phyloP scores from a whole-genome alignment of 2,888 invertebrate species.

The Herminia tarsipennalis region DNA sequence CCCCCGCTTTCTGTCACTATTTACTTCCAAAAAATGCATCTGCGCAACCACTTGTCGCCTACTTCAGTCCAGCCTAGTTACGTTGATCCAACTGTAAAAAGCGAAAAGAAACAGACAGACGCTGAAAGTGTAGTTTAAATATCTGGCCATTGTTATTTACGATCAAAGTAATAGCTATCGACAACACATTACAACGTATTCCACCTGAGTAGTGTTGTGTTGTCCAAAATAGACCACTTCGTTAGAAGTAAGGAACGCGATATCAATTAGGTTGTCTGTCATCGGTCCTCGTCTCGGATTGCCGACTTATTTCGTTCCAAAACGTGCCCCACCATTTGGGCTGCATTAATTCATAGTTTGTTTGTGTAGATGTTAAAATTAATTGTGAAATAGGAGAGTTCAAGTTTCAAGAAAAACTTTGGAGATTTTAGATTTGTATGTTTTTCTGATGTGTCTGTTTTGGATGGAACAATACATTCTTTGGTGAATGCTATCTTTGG shows the following conservation, averaged over 20 bases:
- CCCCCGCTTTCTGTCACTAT: too few relatives aligned
- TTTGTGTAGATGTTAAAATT: slow-evolving; percentile 49
- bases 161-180: slow-evolving; percentile 12
- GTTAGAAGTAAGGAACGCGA: slow-evolving; percentile 67
- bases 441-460: background rate
- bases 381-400: slow-evolving; percentile 41
- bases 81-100: too few relatives aligned
- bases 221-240: slow-evolving; percentile 68
- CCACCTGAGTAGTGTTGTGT: slow-evolving; percentile 33
- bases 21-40: too few relatives aligned
- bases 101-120: too few relatives aligned
- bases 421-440: too few relatives aligned
- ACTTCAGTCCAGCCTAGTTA: too few relatives aligned
- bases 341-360: slow-evolving; percentile 53
- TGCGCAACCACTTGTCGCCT: too few relatives aligned
- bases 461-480: background rate
- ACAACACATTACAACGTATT: slow-evolving; percentile 24
- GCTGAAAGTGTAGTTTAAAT: too few relatives aligned
- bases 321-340: slow-evolving; percentile 49
- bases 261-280: slow-evolving; percentile 79
- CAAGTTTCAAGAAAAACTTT: slow-evolving; percentile 25
- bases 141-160: background rate
- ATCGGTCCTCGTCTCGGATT: slow-evolving; percentile 60
- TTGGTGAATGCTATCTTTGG: too few relatives aligned
- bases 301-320: slow-evolving; percentile 58